phyloP scores from a whole-genome alignment of 2,113 vertebrate genomes.

The Chlorodrepanis virens region DNA sequence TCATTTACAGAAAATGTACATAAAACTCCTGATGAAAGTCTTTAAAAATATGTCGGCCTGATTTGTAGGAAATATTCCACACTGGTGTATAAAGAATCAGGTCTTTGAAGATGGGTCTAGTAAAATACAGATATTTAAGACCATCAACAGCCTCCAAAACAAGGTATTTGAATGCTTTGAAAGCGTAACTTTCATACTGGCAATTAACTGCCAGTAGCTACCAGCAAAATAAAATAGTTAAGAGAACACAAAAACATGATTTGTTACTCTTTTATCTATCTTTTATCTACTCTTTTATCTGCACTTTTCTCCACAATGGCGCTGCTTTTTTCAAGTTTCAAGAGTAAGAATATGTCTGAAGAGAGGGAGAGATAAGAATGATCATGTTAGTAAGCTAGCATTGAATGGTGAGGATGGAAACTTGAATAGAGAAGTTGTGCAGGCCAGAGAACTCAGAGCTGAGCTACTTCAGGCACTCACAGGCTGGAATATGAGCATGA shows the following conservation, averaged over 20 bases:
- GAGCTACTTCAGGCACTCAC: neutral
- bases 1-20: neutral
- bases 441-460: neutral
- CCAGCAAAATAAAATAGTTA: neutral
- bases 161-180: neutral
- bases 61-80: neutral
- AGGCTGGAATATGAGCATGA: neutral
- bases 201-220: neutral
- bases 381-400: neutral
- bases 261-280: neutral
- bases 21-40: neutral
- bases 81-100: neutral
- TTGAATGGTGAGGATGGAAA: neutral
- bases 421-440: neutral
- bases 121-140: neutral
- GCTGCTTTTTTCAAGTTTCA: neutral
- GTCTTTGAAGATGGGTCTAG: neutral
- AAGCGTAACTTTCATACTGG: neutral
- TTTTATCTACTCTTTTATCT: neutral
- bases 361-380: neutral
- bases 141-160: neutral
- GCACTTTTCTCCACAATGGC: neutral
- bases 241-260: neutral
- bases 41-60: neutral
- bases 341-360: neutral